Evolutionary conservation across 2,113 vertebrate genomes (phyloP), one percentile per base, ranked within the genome.

Genomic region (Oxyura jamaicensis): DNA sequence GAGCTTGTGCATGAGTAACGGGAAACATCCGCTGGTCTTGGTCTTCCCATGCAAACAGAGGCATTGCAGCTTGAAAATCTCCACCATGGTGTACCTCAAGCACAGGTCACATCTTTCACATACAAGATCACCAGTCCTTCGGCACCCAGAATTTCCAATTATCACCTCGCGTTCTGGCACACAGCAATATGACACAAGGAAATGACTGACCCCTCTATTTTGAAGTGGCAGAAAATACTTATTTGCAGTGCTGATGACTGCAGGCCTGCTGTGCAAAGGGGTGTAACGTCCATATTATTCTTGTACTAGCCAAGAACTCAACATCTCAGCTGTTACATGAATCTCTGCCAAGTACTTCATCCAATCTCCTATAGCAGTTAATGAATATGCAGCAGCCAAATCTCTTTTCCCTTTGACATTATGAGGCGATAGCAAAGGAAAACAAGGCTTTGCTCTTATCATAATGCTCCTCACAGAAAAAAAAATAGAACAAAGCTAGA

Each of bases 311-410:
- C 93, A 75, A 92, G 91, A 87, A 93, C 92, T 85, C 93, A 90
- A 58, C 79, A 89, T 60, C 88, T 96, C 92, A 82, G 90, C 88
- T 96, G 93, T n/a, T 91, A 58, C 59, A 44, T 50, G 88, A 67
- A 75, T 48, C 71, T 77, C 80, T 96, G 94, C 92, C 93, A 95
- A 91, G 83, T 1, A 16, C 59, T 75, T 92, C 76, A 65, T 60
- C 89, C 78, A 33, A 2, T 50, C 63, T 96, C 78, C 80, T 33
- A 1, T 4, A 89, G 86, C 52, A 90, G 67, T 66, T 92, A 92
- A 91, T 91, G 88, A 95, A 96, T 93, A 91, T 68, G 83, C 81
- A 91, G 82, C 67, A 91, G 88, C 81, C 86, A 91, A 84, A 77
- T 86, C 82, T 87, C 67, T 91, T 91, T 35, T 87, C 35, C 66